phyloP scores from a whole-genome alignment of 2,888 invertebrate species.

The Nymphalis urticae region DNA sequence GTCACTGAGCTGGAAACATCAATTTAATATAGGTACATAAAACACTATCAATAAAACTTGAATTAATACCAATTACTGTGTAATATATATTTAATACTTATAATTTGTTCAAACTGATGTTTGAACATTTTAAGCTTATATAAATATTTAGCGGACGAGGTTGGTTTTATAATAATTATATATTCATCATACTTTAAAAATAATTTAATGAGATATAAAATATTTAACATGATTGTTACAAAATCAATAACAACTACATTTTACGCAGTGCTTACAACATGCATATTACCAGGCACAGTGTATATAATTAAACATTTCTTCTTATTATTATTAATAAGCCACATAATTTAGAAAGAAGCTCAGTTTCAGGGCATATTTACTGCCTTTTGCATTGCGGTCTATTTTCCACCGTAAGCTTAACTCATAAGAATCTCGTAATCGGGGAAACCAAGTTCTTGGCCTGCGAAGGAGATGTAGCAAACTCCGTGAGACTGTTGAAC shows the following conservation, averaged over 20 bases:
- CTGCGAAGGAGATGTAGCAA: conserved; percentile 91
- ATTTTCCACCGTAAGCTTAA: conserved; percentile 44
- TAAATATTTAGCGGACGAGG: not conserved
- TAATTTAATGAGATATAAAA: conserved; percentile 50
- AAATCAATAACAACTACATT: conserved; percentile 40
- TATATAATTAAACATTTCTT: conserved; percentile 36
- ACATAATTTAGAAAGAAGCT: conserved; percentile 14
- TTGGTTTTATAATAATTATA: conserved; percentile 79
- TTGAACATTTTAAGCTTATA: no score
- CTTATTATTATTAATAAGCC: conserved; percentile 21
- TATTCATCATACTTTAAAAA: conserved; percentile 38
- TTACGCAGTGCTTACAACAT: conserved; percentile 50
- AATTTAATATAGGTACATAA: no score
- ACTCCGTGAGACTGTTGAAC: conserved; percentile 91
- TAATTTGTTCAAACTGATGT: no score
- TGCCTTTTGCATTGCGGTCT: conserved; percentile 13
- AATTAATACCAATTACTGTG: no score
- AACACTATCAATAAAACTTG: no score
- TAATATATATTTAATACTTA: no score
- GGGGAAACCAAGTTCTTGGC: conserved; percentile 89
- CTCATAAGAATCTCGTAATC: conserved; percentile 89
- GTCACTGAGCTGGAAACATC: no score
- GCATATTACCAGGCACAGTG: conserved; percentile 45
- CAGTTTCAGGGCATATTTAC: not conserved
- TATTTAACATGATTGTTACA: conserved; percentile 39